A percentile compares a stretch with the other conserved stretches of the same genome.
Conservation (phyloP, 2,888 invertebrate genomes). For the Dryococelus australis region DNA sequence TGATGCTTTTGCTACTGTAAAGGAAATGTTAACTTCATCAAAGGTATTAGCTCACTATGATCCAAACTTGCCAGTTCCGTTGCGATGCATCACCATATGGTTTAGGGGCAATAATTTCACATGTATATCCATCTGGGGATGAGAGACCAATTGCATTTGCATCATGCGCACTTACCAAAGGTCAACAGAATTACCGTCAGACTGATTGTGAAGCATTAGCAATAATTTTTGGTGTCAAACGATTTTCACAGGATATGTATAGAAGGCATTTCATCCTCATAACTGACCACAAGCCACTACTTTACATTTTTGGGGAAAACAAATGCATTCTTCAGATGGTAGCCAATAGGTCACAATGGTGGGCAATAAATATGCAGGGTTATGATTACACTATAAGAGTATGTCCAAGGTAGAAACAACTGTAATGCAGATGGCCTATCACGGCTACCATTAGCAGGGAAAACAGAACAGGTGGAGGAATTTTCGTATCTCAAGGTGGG, state of each 20-base stretch:
- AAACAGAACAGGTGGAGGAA: not conserved
- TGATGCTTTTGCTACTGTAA: no score
- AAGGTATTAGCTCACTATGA: no score
- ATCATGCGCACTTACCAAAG: no score
- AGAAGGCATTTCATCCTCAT: constrained; percentile 50
- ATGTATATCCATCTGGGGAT: no score
- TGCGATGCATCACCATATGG: no score
- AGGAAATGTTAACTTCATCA: no score
- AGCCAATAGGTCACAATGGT: constrained; percentile 52
- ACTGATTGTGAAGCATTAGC: constrained; percentile 50
- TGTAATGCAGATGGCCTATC: constrained; percentile 40
- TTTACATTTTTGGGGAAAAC: constrained; percentile 55
- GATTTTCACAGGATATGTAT: constrained; percentile 48
- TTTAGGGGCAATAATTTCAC: no score
- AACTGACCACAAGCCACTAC: no score
- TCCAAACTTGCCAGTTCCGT: no score
- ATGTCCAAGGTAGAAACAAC: constrained; percentile 41
- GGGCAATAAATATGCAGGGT: constrained; percentile 52
- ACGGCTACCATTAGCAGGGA: not conserved
- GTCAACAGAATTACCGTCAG: no score
- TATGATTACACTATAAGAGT: constrained; percentile 51
- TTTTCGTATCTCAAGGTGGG: not conserved
- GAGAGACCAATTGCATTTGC: no score
- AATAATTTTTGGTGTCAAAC: constrained; percentile 49
- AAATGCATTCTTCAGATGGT: constrained; percentile 51